Conservation (phyloP, 2,888 invertebrate genomes). For the Orchesellides sinensis region DNA sequence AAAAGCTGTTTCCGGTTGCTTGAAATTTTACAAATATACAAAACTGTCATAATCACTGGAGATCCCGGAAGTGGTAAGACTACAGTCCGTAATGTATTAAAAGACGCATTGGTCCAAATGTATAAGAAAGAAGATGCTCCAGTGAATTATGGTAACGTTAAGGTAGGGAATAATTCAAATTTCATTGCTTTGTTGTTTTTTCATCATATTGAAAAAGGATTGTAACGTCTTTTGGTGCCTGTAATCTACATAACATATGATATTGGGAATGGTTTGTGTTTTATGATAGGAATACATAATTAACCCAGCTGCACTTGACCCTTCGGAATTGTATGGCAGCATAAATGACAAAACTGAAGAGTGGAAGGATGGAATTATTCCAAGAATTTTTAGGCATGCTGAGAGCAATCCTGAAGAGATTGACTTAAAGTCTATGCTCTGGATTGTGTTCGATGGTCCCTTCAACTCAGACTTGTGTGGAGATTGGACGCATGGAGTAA, state of each 20-base stretch:
- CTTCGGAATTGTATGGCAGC: neutral
- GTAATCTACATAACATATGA: neutral
- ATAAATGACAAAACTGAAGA: neutral
- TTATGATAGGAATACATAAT: conserved; percentile 27
- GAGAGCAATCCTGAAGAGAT: neutral
- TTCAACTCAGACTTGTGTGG: neutral
- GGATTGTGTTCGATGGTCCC: conserved; percentile 44
- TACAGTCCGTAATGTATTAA: neutral
- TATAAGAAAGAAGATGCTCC: neutral
- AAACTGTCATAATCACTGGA: conserved; percentile 16
- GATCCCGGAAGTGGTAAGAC: conserved; percentile 24
- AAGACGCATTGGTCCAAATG: neutral
- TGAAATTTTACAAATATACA: conserved; percentile 20
- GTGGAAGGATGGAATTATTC: conserved; percentile 39
- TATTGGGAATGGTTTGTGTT: too few species aligned
- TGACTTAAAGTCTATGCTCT: neutral
- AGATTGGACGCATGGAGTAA: neutral
- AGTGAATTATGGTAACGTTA: neutral
- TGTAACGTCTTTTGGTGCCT: neutral
- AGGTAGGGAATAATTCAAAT: neutral
- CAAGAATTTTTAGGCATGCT: conserved; percentile 26
- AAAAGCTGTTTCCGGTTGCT: conserved; percentile 2
- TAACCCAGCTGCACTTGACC: conserved; percentile 15
- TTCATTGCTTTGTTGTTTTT: too few species aligned
- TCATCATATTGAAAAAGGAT: neutral